Percentiles rank a stretch among this genome's conserved stretches.
Conservation (phyloP, 2,888 invertebrate species). For the Acronicta leporina region DNA sequence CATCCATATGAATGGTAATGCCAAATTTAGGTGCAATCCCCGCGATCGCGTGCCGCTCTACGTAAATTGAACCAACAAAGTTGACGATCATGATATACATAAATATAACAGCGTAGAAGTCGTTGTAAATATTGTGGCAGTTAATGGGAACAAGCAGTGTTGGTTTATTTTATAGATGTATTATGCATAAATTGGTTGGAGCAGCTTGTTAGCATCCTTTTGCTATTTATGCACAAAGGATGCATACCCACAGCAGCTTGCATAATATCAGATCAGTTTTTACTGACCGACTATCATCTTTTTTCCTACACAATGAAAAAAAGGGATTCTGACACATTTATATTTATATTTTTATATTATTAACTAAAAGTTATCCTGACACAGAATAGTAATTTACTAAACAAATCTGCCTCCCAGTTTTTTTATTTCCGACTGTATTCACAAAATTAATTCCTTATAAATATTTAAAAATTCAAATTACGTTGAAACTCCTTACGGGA, state of each 20-base stretch:
- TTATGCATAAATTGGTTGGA: constrained; percentile 37
- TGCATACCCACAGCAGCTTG: constrained; percentile 27
- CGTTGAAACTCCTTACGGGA: constrained; percentile 43
- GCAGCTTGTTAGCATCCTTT: constrained; percentile 32
- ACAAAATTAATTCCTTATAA: constrained; percentile 56
- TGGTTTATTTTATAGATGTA: constrained; percentile 40
- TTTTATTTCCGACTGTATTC: constrained; percentile 51
- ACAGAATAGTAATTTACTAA: constrained; percentile 45
- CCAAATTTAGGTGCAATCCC: constrained; percentile 57
- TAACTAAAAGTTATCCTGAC: constrained; percentile 38
- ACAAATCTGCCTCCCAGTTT: constrained; percentile 44
- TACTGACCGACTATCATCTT: not conserved
- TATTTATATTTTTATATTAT: no score
- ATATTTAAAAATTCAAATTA: constrained; percentile 59
- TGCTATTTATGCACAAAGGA: constrained; percentile 46
- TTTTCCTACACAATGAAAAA: not conserved
- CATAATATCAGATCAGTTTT: constrained; percentile 13
- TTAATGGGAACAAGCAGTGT: constrained; percentile 40
- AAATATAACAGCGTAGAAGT: constrained; percentile 44
- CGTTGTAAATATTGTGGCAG: constrained; percentile 39
- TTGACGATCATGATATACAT: constrained; percentile 44
- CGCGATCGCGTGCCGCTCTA: constrained; percentile 48
- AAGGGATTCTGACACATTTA: constrained; percentile 19
- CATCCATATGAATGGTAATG: constrained; percentile 58
- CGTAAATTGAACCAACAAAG: constrained; percentile 51